Evolutionary conservation across 1,140 invertebrate genomes (phyloP).

Genomic region (Macrostomum lignano): DNA sequence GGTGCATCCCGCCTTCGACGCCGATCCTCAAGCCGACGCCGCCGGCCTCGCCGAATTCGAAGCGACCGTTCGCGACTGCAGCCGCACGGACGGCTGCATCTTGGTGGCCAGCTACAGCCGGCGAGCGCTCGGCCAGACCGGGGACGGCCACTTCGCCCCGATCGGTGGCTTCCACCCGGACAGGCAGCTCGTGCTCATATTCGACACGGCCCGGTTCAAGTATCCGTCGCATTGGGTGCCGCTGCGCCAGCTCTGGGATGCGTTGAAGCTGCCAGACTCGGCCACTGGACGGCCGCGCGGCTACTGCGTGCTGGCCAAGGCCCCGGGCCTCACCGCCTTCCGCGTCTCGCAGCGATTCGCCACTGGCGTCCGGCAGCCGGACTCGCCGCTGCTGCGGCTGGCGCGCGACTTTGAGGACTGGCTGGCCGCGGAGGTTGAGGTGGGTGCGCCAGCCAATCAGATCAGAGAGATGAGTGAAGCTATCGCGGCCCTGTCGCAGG

Average conservation of each 20-base stretch:
- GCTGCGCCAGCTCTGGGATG: conserved; percentile 12
- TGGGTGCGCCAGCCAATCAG: no score
- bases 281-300: conserved; percentile 12
- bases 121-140: conserved; percentile 15
- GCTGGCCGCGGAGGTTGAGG: no score
- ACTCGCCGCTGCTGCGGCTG: no score
- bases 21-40: no score
- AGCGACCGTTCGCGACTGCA: conserved; percentile 1
- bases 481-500: no score
- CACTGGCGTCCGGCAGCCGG: no score
- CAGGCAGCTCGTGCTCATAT: conserved; percentile 17
- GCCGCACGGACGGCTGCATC: conserved; percentile 9
- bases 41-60: neutral
- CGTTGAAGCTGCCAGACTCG: conserved; percentile 17
- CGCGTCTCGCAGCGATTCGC: no score
- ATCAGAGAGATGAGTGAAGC: no score
- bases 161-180: conserved; percentile 20
- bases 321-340: neutral
- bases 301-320: neutral
- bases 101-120: conserved; percentile 20
- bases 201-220: conserved; percentile 26
- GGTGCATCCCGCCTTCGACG: no score
- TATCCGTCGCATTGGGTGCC: conserved; percentile 27
- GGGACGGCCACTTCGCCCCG: conserved; percentile 23
- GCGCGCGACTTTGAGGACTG: no score